A percentile compares a stretch with the other conserved stretches of the same genome.
Conservation (phyloP, 2,888 invertebrate species). For the Drosophila neonasuta region DNA sequence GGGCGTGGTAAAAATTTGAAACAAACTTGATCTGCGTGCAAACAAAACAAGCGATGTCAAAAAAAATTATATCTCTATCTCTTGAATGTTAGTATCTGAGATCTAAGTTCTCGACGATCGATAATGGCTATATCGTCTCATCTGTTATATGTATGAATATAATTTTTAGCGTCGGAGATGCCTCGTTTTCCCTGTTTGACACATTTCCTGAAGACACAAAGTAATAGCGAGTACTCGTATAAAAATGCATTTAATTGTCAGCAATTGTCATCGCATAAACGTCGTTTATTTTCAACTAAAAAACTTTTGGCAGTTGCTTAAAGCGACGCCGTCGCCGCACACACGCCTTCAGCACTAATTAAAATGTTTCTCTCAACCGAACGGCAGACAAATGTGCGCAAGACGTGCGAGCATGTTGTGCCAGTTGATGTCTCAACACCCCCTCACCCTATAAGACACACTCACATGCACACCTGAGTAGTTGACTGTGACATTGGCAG, state of each 20-base stretch:
- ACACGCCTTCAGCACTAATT: slow-evolving; percentile 60
- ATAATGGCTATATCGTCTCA: no score
- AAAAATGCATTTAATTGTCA: no score
- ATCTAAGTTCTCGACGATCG: no score
- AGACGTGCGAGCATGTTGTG: slow-evolving; percentile 50
- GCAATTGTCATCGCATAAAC: slow-evolving; percentile 36
- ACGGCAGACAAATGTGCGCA: slow-evolving; percentile 34
- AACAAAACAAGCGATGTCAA: no score
- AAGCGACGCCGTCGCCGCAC: slow-evolving; percentile 13
- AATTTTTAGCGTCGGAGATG: no score
- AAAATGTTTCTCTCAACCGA: slow-evolving; percentile 66
- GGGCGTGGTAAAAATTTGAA: no score
- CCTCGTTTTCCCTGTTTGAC: no score
- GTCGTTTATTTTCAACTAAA: slow-evolving; percentile 7
- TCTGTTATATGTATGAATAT: no score
- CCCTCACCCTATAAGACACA: slow-evolving; percentile 5
- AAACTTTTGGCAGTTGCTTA: slow-evolving; percentile 38
- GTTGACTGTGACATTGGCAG: slow-evolving; percentile 50
- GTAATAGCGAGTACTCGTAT: neutral
- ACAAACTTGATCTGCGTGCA: no score
- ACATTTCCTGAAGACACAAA: neutral
- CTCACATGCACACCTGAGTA: neutral
- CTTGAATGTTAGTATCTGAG: no score
- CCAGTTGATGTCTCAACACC: slow-evolving; percentile 41
- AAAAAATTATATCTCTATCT: no score